These are phyloP conservation scores for Bos javanicus DNA, from an alignment of 2,113 vertebrate genomes.

Conservation along the genomic window DNA sequence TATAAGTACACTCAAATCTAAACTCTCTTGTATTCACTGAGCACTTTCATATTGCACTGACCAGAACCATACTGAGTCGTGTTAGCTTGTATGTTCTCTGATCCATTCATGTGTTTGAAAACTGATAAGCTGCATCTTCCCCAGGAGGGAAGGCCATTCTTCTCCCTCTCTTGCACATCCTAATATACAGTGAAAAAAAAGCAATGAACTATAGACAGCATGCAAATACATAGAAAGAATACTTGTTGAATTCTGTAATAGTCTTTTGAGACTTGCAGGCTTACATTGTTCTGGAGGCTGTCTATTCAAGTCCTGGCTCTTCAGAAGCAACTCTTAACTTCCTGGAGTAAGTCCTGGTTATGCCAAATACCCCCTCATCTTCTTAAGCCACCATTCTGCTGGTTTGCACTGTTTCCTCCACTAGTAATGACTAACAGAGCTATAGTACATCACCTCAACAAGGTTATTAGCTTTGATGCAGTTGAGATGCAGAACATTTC, in stretches of 20 bases:
- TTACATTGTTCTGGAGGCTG: neutral
- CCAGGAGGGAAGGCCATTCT: neutral
- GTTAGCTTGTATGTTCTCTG: neutral
- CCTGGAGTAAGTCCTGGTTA: neutral
- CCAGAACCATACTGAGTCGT: neutral
- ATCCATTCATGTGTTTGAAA: neutral
- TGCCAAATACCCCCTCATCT: neutral
- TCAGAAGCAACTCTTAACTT: neutral
- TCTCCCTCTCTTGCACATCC: neutral
- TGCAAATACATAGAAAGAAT: neutral
- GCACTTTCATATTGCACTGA: neutral
- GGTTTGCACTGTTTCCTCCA: neutral
- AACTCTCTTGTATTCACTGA: neutral
- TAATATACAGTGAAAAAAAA: neutral
- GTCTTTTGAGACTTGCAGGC: neutral
- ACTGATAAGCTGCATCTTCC: neutral
- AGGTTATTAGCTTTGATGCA: neutral
- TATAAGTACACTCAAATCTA: neutral
- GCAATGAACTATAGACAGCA: neutral
- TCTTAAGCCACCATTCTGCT: neutral
- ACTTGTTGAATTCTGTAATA: neutral
- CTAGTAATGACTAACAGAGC: neutral
- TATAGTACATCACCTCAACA: neutral
- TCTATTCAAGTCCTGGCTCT: neutral
- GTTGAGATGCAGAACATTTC: neutral